phyloP scores from a whole-genome alignment of 1,140 invertebrate genomes.

The Caerostris extrusa region DNA sequence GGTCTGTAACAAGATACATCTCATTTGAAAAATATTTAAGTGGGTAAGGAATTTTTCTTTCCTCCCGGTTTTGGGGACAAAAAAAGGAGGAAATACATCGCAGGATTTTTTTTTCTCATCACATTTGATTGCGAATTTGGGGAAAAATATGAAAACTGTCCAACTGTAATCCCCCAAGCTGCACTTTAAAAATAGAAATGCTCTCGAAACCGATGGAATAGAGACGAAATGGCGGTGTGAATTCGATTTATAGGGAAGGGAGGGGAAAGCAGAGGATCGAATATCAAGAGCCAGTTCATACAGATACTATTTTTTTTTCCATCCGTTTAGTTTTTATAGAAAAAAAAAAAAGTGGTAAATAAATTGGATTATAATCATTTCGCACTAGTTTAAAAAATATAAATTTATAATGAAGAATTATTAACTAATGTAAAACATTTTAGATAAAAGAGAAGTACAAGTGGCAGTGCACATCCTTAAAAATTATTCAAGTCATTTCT shows the following conservation, averaged over 20 bases:
- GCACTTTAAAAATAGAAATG: constrained; percentile 15
- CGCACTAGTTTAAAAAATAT: background rate
- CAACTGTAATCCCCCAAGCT: constrained; percentile 8
- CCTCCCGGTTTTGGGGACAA: background rate
- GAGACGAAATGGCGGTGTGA: background rate
- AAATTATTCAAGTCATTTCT: too few species aligned
- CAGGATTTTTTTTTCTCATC: background rate
- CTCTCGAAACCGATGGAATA: background rate
- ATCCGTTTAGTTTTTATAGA: background rate
- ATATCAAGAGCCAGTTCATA: background rate
- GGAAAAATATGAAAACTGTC: background rate
- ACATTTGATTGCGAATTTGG: background rate
- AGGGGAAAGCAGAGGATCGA: background rate
- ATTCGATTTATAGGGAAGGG: background rate
- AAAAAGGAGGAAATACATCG: background rate
- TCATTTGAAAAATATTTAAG: constrained; percentile 30
- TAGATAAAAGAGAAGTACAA: too few species aligned
- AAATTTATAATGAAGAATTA: background rate
- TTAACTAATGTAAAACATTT: background rate
- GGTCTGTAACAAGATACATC: background rate
- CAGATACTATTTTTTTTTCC: background rate
- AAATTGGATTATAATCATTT: background rate
- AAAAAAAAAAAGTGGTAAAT: background rate
- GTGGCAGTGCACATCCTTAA: too few species aligned
- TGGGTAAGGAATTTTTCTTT: background rate